Conservation (phyloP, 2,113 vertebrate genomes). For the Leptosomus discolor region DNA sequence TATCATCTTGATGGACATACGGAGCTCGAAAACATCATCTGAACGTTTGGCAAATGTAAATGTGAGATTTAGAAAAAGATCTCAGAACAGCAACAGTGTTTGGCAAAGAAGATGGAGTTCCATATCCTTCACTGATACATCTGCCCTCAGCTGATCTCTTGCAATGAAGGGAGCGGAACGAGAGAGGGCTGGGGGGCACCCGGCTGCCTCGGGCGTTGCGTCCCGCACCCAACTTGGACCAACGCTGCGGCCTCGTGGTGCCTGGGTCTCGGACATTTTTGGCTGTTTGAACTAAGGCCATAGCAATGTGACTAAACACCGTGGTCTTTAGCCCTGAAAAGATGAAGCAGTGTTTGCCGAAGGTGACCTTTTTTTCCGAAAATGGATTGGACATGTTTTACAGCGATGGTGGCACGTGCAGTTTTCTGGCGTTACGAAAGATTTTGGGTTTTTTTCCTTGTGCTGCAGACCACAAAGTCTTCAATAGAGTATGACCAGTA, state of each 20-base stretch:
- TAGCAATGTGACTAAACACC: not conserved
- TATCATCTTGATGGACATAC: not conserved
- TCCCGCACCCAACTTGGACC: not conserved
- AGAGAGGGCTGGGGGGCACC: too few relatives aligned
- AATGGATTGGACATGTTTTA: not conserved
- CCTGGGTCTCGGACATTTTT: not conserved
- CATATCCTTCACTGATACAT: not conserved
- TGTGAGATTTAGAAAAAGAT: not conserved
- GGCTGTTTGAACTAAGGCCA: not conserved
- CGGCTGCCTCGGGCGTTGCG: fast-evolving
- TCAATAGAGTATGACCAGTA: not conserved
- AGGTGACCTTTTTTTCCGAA: not conserved
- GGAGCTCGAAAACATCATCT: not conserved
- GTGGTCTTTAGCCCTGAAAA: not conserved
- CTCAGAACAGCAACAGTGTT: not conserved
- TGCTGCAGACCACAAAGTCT: not conserved
- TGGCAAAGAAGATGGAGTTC: not conserved
- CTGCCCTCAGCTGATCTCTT: not conserved
- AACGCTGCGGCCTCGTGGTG: fast-evolving
- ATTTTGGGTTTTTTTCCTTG: not conserved
- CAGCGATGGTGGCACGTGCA: not conserved
- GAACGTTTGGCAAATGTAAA: not conserved
- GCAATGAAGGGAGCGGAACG: fast-evolving
- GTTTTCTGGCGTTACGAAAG: not conserved
- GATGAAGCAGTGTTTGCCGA: not conserved